Evolutionary conservation across 2,888 invertebrate species (phyloP).

Genomic region (Digitonthophagus gazella): DNA sequence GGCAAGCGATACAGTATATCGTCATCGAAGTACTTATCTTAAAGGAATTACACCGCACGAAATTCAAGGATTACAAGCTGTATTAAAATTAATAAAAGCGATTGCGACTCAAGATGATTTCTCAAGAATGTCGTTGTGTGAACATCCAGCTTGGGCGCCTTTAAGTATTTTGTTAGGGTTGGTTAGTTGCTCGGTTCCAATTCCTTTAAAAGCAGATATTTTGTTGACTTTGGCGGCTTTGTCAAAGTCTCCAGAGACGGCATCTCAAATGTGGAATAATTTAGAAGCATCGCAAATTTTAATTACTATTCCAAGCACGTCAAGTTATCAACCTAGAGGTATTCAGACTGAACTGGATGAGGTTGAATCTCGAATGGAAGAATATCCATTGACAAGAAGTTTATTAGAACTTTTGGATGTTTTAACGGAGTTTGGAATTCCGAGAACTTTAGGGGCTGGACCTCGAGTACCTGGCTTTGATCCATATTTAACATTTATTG

Average conservation of each 20-base stretch:
- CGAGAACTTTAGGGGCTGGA: conserved; percentile 77
- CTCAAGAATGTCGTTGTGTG: conserved; percentile 78
- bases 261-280: conserved; percentile 81
- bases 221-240: conserved; percentile 76
- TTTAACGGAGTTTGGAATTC: conserved; percentile 70
- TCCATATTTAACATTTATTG: conserved; percentile 82
- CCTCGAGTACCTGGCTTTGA: conserved; percentile 80
- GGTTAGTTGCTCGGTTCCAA: conserved; percentile 82
- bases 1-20: conserved; percentile 64
- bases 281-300: conserved; percentile 81
- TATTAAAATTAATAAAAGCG: conserved; percentile 72
- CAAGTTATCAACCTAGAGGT: conserved; percentile 64
- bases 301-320: conserved; percentile 63
- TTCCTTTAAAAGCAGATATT: conserved; percentile 80
- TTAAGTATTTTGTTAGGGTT: conserved; percentile 77
- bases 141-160: conserved; percentile 86
- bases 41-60: conserved; percentile 75
- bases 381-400: conserved; percentile 83
- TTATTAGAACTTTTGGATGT: conserved; percentile 73
- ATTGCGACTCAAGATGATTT: conserved; percentile 79
- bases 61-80: conserved; percentile 81
- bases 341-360: conserved; percentile 86
- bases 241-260: conserved; percentile 73
- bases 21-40: conserved; percentile 53
- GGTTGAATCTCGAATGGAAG: conserved; percentile 86